Base-by-base conservation (phyloP, 2,113 vertebrate genomes). In the Hirundichthys speculiger region DNA sequence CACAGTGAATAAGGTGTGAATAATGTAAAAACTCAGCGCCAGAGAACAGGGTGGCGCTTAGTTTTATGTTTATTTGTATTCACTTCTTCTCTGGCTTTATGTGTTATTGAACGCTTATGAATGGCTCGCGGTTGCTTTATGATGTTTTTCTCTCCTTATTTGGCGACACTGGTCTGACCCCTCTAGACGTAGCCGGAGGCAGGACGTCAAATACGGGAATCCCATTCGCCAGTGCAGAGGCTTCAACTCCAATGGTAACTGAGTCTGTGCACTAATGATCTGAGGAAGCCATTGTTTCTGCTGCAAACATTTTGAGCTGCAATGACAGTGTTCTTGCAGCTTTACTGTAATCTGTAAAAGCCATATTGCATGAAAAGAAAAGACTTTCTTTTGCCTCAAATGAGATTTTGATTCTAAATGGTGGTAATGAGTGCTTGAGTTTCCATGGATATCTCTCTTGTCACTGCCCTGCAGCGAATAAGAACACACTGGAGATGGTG, bases 401-500 rank as follows among this genome's bases (percentile, higher is more conserved):
- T 47, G 65, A 69, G 56, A 73, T 69, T 75, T 73, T 58, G 61
- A 60, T 38, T 18, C 34, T 22, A 11, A 49, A 27, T 73, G 20
- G 56, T 72, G 43, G 47, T 65, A 73, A 72, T 77, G 59, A 82
- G 58, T 80, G 50, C 56, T 64, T 79, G 66, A 67, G 80, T 86
- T 86, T 62, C 64, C 69, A 72, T 87, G 69, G 73, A 62, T 63
- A 73, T 52, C 13, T 47, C 24, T 66, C n/a, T 21, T 76, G 53
- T 74, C 63, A 73, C 60, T 82, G 65, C 76, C 79, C 66, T 50
- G 3, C 90, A 98, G 97, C 92, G 58, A 98, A 95, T 92, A 98
- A 95, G 93, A 98, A 97, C 16, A 79, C 92, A 0, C 89, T 97
- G 80, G 96, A 98, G 88, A 94, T 93, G 0, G 93, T 96, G 66